Base-by-base conservation (phyloP, 2,113 vertebrate genomes). In the Festucalex cinctus region DNA sequence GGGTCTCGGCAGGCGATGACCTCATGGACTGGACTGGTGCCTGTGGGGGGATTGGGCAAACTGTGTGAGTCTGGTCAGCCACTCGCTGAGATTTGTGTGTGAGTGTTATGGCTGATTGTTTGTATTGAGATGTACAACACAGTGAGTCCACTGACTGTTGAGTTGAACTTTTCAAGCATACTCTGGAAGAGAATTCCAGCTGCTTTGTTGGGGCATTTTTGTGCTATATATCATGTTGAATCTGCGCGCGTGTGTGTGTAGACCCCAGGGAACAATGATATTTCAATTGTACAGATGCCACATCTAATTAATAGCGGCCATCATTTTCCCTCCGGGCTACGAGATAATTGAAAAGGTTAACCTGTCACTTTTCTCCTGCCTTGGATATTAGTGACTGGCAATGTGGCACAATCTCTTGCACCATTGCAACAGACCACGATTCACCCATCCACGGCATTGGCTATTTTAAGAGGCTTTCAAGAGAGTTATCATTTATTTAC, bases 11-110 rank as follows among this genome's bases (percentile, higher is more conserved):
- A 92, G 94, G 91, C 92, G 90, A 89, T 94, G 93, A 95, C 93
- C 93, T 94, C 94, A 94, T 94, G 90, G 91, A 87, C 89, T 91
- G 90, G 85, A 92, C 85, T 88, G 91, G 90, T 91, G 88, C 92
- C 91, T 92, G 91, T 92, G 85, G 85, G 85, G 83, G 84, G 78
- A 80, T 69, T 73, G 77, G 80, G 78, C 43, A 78, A 83, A 71
- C 78, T 73, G 75, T 87, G 81, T 92, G 87, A 91, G 91, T 88
- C 92, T 92, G 88, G 66, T 73, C 75, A 69, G 73, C 66, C 78
- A 69, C 79, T 84, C 62, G 89, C 88, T 85, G 81, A 88, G 88
- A 86, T 91, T 37, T 76, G 67, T 73, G 89, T 70, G 65, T 66
- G 73, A 64, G 51, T 80, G 64, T 48, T 75, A 60, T 51, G 65